Base-by-base conservation (phyloP, 2,888 invertebrate species). In the Dryadula phaetusa region DNA sequence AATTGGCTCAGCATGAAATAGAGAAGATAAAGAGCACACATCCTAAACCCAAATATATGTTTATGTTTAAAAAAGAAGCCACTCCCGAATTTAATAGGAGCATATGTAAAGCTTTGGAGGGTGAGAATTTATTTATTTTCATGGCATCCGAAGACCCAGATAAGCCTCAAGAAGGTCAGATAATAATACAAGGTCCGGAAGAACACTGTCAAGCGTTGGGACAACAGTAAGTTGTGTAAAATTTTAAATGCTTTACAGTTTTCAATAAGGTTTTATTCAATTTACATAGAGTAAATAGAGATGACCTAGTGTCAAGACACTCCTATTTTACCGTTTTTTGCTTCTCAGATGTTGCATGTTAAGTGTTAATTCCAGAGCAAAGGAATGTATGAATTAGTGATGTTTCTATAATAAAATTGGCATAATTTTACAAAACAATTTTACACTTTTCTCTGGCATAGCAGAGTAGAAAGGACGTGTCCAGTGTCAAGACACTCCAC, bases 41-140 rank as follows among this genome's bases (percentile, higher is more conserved):
- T 0, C 91, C 94, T 0, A 81, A 85, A 64, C 95, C 95, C 0
- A 93, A 93, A 77, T 95, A 92, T 77, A 87, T 94, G 69, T 89
- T 90, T 34, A 81, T 95, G 77, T 95, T 94, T 76, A 94, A 95
- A 72, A 96, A 95, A 75, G 97, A 97, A 79, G 97, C 95, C 0
- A 97, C 97, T 73, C 93, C 94, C 6, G 97, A 97, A 77, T 97
- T 96, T 77, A 95, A 96, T 80, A 94, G 94, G 71, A 93, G 93
- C 22, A 93, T 97, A 67, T 89, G 96, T 16, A 94, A 95, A 73
- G 95, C 95, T 71, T 80, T 96, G 61, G 95, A 94, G 47, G 91
- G 87, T 0, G 87, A 87, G 75, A 93, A 88, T 7, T 83, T 95
- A 60, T 94, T 96, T 65, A 85, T 96, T 64, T 95, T 96, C 74